phyloP scores from a whole-genome alignment of 2,888 invertebrate genomes.

The Eupithecia insigniata region DNA sequence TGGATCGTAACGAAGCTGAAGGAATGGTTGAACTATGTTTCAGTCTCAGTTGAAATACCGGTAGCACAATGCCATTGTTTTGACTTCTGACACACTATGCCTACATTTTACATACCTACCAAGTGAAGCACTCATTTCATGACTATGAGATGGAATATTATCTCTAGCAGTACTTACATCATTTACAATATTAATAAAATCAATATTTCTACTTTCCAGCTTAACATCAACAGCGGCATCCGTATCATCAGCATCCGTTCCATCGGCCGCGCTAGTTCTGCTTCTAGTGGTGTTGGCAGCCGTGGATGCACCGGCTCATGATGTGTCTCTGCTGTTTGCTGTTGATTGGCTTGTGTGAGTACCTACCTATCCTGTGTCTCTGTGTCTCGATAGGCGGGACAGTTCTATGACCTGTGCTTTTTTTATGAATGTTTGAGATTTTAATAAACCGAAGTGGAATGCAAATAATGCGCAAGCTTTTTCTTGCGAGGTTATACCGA shows the following conservation, averaged over 20 bases:
- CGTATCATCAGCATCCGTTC: constrained; percentile 94
- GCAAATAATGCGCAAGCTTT: too few species aligned
- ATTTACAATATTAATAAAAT: not conserved
- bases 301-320: constrained; percentile 91
- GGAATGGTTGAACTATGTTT: not conserved
- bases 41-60: not conserved
- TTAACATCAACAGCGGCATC: constrained; percentile 93
- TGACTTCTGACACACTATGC: too few species aligned
- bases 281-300: constrained; percentile 92
- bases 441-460: too few species aligned
- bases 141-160: too few species aligned
- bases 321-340: constrained; percentile 92
- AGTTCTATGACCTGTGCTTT: too few species aligned
- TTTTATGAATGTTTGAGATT: too few species aligned
- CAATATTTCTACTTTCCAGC: constrained; percentile 68
- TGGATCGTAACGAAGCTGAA: not conserved
- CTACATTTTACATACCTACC: too few species aligned
- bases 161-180: too few species aligned
- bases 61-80: too few species aligned
- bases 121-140: too few species aligned
- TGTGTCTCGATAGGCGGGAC: too few species aligned
- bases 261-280: constrained; percentile 92
- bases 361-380: not conserved
- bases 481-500: too few species aligned
- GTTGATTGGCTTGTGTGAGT: constrained; percentile 96